Conservation (phyloP, 2,113 vertebrate species). For the Noturus placidus region DNA sequence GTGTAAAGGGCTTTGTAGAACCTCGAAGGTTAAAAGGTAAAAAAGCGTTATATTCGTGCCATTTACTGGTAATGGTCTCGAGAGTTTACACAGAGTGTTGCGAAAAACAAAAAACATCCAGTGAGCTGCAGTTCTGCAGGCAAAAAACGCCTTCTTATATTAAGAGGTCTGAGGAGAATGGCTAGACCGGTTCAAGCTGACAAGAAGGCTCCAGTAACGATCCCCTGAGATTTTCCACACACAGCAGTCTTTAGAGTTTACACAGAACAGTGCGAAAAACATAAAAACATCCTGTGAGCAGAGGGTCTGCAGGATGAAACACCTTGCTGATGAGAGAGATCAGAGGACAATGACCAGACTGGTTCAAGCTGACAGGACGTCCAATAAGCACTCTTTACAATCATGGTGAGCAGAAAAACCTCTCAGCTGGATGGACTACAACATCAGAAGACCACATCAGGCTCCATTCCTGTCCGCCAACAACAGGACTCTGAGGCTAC, state of each 20-base stretch:
- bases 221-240: background rate
- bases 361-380: background rate
- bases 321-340: background rate
- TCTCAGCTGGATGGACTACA: background rate
- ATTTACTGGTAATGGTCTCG: no score
- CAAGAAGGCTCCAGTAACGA: no score
- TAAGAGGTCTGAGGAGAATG: no score
- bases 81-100: no score
- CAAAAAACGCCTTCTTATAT: no score
- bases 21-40: no score
- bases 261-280: background rate
- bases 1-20: no score
- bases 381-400: background rate
- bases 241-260: background rate
- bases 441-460: background rate
- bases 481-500: background rate
- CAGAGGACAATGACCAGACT: background rate
- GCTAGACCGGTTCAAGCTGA: no score
- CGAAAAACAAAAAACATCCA: no score
- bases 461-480: background rate
- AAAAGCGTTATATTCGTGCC: no score
- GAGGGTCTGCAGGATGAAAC: background rate
- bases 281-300: background rate
- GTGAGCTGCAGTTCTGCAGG: no score
- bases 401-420: background rate